Base-by-base conservation (phyloP, 1,140 invertebrate genomes). In the Andricus grossulariae region DNA sequence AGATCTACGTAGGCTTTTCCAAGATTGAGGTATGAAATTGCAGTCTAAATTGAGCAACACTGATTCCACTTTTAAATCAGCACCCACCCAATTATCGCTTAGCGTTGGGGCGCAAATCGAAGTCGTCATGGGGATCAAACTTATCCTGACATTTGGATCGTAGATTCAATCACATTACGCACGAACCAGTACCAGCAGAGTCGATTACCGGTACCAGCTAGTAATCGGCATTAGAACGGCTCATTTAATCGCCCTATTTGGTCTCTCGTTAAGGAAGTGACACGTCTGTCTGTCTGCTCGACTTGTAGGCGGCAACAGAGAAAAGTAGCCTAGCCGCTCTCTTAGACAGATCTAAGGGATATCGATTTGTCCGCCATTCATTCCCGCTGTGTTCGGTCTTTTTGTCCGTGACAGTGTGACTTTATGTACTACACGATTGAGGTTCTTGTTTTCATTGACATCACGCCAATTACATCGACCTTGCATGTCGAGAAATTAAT, bases 211-310 rank as follows among this genome's bases (percentile, higher is more conserved):
- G 13, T 5, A 1, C 3, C 15, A 66, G 32, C 3, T 16, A 66
- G 60, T 66, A 66, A 66, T 66, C 60, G 60, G 39, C 60, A 66
- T 66, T 66, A 66, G 32, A 66, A 66, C 60, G 60, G 60, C 60
- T 66, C 60, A 66, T 66, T 66, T 39, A 66, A 39, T 66, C 25
- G 60, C 60, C 60, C 32, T 66, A 66, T 66, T 66, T 66, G 60
- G 60, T 66, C 25, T 25, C 60, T 66, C 60, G 60, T 66, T 66
- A 66, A 66, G 60, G 39, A 66, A 66, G 60, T 66, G 60, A 66
- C 60, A 66, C 60, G 60, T 66, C 60, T 39, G 32, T 66, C 60
- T 66, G 25, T 32, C 25, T 16, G 57, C 57, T 25, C 39, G 60
- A 66, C 25, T 66, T 66, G 60, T 66, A 66, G 60, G 60, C 60